These are phyloP conservation scores for Ceratotherium simum DNA, from an alignment of 2,113 vertebrate species.

Conservation along the genomic window DNA sequence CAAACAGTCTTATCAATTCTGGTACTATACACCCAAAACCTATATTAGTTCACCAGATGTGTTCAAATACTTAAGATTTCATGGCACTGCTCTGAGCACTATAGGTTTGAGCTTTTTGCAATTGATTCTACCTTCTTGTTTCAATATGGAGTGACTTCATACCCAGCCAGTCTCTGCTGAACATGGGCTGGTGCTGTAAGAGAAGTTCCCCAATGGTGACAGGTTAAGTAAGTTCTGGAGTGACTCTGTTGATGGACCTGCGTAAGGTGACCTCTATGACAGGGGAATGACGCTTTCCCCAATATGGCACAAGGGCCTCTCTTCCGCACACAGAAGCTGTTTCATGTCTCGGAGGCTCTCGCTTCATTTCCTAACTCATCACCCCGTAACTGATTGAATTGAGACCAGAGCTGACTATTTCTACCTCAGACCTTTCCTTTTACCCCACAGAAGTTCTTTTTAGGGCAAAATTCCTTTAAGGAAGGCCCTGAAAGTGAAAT, in stretches of 20 bases:
- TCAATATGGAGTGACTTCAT: neutral
- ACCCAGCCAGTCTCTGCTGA: neutral
- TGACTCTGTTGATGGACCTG: neutral
- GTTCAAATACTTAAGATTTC: neutral
- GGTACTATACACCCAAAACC: neutral
- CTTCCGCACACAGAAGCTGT: neutral
- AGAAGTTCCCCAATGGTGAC: neutral
- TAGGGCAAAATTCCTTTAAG: neutral
- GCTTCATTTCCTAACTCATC: neutral
- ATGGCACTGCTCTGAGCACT: neutral
- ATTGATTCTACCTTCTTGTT: neutral
- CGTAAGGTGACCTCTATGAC: neutral
- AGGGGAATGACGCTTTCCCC: neutral
- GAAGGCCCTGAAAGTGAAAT: neutral
- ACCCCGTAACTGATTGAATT: neutral
- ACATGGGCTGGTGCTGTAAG: neutral
- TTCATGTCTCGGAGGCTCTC: neutral
- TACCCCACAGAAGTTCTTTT: neutral
- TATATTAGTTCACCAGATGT: neutral
- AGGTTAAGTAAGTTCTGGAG: neutral
- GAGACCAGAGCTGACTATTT: neutral
- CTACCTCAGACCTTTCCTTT: slow-evolving; percentile 14
- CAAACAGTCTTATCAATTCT: neutral
- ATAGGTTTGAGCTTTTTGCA: neutral
- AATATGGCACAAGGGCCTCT: neutral